Percentiles rank a stretch among this genome's conserved stretches.
Conservation (phyloP, 1,140 invertebrate species). For the Idris sp. region DNA sequence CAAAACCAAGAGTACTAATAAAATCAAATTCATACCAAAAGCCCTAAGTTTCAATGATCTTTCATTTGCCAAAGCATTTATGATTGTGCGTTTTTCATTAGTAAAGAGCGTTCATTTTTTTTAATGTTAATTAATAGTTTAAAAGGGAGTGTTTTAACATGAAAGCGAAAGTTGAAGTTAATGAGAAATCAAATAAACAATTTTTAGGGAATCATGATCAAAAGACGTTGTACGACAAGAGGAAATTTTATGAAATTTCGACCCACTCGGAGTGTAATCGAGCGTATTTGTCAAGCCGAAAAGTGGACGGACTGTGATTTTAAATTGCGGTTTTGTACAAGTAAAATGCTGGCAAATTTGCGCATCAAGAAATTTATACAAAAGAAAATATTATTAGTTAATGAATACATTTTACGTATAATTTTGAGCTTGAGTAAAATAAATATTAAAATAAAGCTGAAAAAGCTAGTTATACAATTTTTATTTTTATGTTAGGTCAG, state of each 20-base stretch:
- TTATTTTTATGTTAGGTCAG: too few species aligned
- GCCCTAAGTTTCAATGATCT: neutral
- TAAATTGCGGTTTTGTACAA: neutral
- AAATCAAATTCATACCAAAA: neutral
- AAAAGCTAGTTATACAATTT: too few species aligned
- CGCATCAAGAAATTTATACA: too few species aligned
- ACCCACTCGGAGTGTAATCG: neutral
- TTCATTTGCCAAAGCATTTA: conserved; percentile 15
- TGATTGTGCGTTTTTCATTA: conserved; percentile 32
- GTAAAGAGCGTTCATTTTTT: conserved; percentile 12
- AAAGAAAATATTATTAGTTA: too few species aligned
- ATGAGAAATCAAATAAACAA: conserved; percentile 7
- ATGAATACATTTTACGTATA: too few species aligned
- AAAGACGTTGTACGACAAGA: conserved; percentile 15
- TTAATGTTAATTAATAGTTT: conserved; percentile 41
- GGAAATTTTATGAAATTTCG: conserved; percentile 26
- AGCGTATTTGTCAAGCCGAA: neutral
- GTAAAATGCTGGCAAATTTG: too few species aligned
- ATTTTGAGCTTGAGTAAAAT: too few species aligned
- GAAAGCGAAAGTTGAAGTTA: conserved; percentile 28
- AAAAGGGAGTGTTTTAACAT: conserved; percentile 5
- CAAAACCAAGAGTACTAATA: too few species aligned
- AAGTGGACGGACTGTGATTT: neutral
- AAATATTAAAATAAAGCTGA: too few species aligned
- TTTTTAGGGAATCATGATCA: conserved; percentile 21